Percentiles rank a stretch among this genome's conserved stretches.
These are phyloP conservation scores for Herpetotheres cachinnans DNA, from an alignment of 2,113 vertebrate species.

Conservation along the genomic window DNA sequence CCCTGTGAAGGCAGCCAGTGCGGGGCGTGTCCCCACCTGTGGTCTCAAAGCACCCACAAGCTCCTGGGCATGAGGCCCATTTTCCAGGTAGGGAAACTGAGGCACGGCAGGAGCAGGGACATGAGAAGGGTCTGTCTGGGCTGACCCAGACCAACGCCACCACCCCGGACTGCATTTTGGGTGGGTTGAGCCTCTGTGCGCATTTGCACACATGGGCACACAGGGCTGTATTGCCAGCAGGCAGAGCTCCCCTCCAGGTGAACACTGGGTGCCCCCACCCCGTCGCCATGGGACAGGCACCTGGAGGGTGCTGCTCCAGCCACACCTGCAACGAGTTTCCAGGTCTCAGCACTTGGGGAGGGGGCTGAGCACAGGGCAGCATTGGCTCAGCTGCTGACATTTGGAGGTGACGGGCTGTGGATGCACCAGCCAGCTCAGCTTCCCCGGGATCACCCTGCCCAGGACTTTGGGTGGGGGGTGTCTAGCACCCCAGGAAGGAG, in stretches of 20 bases:
- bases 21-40: accelerated
- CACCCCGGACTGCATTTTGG: not conserved
- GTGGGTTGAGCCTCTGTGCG: not conserved
- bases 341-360: not conserved
- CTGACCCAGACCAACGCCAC: not conserved
- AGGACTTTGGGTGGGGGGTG: accelerated
- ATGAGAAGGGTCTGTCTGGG: not conserved
- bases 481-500: not conserved
- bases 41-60: not conserved
- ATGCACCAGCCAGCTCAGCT: accelerated
- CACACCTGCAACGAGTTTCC: not conserved
- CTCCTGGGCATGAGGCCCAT: not conserved
- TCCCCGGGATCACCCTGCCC: accelerated
- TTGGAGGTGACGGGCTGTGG: not conserved
- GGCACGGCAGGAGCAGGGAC: not conserved
- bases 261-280: not conserved
- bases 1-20: not conserved
- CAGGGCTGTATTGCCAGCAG: not conserved
- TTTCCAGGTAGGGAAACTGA: not conserved
- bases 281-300: accelerated
- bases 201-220: not conserved
- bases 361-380: not conserved
- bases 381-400: accelerated
- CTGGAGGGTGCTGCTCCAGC: not conserved
- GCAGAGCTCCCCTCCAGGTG: not conserved